Conservation (phyloP, 2,113 vertebrate genomes). For the Phalacrocorax pelagicus region DNA sequence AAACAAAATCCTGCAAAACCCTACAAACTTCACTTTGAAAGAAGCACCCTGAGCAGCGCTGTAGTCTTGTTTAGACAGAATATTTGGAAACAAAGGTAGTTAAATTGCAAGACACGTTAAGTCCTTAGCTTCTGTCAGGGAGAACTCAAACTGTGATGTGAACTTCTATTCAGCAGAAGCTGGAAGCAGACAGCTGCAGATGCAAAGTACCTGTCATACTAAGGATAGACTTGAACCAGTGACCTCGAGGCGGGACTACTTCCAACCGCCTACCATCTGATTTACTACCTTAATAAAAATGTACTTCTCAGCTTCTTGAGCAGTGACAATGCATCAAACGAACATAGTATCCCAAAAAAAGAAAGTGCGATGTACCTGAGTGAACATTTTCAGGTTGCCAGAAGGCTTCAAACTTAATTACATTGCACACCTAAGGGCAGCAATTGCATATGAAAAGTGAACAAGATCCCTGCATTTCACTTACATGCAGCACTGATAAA, state of each 20-base stretch:
- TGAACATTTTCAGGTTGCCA: background rate
- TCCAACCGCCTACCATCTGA: background rate
- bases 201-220: background rate
- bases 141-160: background rate
- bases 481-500: constrained; percentile 99
- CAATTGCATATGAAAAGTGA: background rate
- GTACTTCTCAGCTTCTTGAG: background rate
- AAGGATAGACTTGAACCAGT: background rate
- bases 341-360: background rate
- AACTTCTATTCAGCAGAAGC: background rate
- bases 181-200: background rate
- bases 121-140: background rate
- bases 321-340: background rate
- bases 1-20: background rate
- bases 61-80: background rate
- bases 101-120: background rate
- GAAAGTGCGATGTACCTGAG: background rate
- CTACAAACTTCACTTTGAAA: background rate
- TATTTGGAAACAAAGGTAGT: background rate
- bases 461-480: constrained; percentile 46
- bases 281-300: background rate
- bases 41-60: background rate
- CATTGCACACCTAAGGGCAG: background rate
- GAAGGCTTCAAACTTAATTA: background rate
- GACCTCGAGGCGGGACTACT: background rate